Evolutionary conservation across 2,113 vertebrate genomes (phyloP).

Genomic region (Sturnus vulgaris): DNA sequence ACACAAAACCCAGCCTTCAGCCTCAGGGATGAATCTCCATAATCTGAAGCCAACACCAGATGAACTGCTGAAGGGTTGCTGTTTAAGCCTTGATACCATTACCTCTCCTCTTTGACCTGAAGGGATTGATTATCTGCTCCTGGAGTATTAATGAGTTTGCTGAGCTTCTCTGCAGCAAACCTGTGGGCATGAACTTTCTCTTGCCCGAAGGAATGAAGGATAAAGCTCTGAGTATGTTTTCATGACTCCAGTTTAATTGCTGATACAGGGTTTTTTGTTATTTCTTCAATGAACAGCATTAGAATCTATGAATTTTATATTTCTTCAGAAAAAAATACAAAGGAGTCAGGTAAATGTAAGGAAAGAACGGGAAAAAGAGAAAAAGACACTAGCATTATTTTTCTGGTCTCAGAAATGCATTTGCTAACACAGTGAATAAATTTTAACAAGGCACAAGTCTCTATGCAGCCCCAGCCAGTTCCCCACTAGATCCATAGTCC

Average conservation of each 20-base stretch:
- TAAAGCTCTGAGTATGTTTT: not conserved
- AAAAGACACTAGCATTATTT: not conserved
- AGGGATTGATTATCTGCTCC: conserved; percentile 41
- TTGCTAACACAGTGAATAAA: not conserved
- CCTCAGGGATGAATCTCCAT: not conserved
- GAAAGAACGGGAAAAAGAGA: not conserved
- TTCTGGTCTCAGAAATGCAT: not conserved
- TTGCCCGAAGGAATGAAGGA: not conserved
- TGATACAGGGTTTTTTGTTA: not conserved
- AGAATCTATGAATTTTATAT: not conserved
- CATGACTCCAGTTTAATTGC: not conserved
- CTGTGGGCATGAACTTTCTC: not conserved
- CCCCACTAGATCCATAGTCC: not conserved
- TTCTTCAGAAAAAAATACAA: not conserved
- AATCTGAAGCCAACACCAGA: conserved; percentile 18
- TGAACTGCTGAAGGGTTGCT: conserved; percentile 3
- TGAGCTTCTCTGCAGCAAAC: conserved; percentile 37
- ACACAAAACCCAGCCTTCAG: not conserved
- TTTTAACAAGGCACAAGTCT: not conserved
- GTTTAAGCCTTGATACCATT: not conserved
- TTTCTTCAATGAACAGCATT: not conserved
- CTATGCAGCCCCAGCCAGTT: not conserved
- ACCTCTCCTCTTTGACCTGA: conserved; percentile 45
- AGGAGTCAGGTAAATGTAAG: not conserved
- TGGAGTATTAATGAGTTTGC: conserved; percentile 27